These are phyloP conservation scores for Cricetomys ansorgei DNA, from an alignment of 2,113 vertebrate genomes.

Conservation along the genomic window DNA sequence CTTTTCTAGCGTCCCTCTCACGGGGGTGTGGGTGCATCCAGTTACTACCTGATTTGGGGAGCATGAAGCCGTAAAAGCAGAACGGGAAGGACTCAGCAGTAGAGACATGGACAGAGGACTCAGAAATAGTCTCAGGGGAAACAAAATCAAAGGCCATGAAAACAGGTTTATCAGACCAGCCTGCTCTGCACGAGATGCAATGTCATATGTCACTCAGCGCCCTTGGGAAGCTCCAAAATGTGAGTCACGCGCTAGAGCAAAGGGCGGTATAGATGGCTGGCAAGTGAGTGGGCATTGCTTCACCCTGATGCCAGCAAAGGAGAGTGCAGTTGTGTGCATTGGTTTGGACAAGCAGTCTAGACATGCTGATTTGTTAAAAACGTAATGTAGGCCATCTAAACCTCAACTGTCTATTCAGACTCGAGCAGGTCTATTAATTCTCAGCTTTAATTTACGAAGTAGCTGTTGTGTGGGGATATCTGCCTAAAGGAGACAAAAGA, in stretches of 20 bases:
- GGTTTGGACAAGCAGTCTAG: not conserved
- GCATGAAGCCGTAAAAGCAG: not conserved
- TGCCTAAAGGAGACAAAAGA: conserved; percentile 19
- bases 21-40: not conserved
- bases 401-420: not conserved
- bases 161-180: not conserved
- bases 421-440: not conserved
- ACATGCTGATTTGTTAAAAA: not conserved
- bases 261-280: not conserved
- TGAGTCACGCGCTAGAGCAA: not conserved
- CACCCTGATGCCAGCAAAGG: not conserved
- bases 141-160: not conserved
- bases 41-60: not conserved
- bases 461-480: conserved; percentile 30
- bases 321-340: not conserved
- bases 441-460: not conserved
- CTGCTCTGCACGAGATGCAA: not conserved
- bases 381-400: not conserved
- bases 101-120: not conserved
- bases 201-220: not conserved
- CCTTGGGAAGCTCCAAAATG: not conserved
- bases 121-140: not conserved
- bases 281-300: not conserved
- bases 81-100: not conserved
- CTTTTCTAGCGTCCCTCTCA: not conserved